phyloP scores from a whole-genome alignment of 2,888 invertebrate species.

The Laothoe populi region DNA sequence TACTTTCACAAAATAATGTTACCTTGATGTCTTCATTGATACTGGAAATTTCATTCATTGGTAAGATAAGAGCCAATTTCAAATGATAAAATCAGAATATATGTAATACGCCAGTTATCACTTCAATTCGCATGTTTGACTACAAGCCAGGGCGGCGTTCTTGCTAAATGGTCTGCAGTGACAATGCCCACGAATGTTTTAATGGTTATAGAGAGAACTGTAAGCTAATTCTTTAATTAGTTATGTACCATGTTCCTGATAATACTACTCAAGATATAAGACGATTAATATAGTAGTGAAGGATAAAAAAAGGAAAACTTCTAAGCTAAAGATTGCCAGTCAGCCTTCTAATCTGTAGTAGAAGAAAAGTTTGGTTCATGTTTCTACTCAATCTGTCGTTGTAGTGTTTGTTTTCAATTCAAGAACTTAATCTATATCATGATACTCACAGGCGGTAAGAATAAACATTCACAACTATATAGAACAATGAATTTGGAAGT shows the following conservation, averaged over 20 bases:
- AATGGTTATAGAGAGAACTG: constrained; percentile 31
- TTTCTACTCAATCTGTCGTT: neutral
- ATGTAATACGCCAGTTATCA: constrained; percentile 45
- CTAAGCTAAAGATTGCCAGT: no score
- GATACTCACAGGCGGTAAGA: neutral
- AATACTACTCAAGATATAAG: no score
- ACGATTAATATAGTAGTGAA: no score
- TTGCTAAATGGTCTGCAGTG: constrained; percentile 49
- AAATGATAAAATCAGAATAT: constrained; percentile 31
- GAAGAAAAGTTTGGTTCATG: neutral
- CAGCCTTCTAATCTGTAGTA: neutral
- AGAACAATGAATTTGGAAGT: no score
- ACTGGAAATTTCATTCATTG: constrained; percentile 3
- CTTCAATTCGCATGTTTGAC: constrained; percentile 63
- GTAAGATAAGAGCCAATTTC: constrained; percentile 14
- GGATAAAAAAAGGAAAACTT: neutral
- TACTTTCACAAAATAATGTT: neutral
- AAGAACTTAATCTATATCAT: neutral
- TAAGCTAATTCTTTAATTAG: constrained; percentile 19
- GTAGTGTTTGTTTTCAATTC: neutral
- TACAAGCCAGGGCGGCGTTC: constrained; percentile 46
- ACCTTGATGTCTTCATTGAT: constrained; percentile 9
- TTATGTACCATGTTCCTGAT: no score
- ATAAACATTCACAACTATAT: no score
- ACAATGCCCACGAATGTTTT: constrained; percentile 40